Evolutionary conservation across 92 coral and sea anemone species (phyloP), one percentile per base, ranked within the genome.

Genomic region (Phenganax subtilis): DNA sequence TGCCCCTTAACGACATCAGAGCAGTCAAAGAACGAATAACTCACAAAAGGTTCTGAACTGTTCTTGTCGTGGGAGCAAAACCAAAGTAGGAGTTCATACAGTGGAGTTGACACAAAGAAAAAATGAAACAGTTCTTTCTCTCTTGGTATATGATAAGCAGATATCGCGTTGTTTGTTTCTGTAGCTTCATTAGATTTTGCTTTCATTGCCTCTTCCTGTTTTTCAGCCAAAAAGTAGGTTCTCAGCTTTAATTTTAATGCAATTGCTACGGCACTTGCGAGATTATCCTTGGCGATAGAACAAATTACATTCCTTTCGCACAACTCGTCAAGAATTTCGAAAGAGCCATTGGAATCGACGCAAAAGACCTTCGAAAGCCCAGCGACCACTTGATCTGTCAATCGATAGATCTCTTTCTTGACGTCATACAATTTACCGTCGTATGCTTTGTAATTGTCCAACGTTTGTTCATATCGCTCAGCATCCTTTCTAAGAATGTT

Each of bases 81-180:
- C 27, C 61, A 69, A 3, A 6, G 59, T 15, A 76, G 53, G 30
- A 57, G 55, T 27, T 76, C 81, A 25, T 76, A 76, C 69, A 76
- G 61, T 57, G 81, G 81, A 60, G 60, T 76, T 54, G 81, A 54
- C 15, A 76, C 52, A 25, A 29, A 76, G 81, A 76, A 76, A 44
- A 76, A 76, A 59, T 76, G 81, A 64, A 76, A 76, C 81, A 76
- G 56, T 44, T 76, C 70, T 54, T 76, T 44, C 9, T 76, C 81
- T 8, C 44, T 59, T 44, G 81, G 71, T 69, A 76, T 76, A 12
- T 59, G 55, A 29, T 58, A 59, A 76, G 61, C 30, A 52, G 27
- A 76, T 8, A 69, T 58, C 73, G 47, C 14, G 31, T 68, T 68
- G 53, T 9, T n/a, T 30, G 73, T 68, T 57, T 15, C 54, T 20